phyloP scores from a whole-genome alignment of 2,888 invertebrate species.

The Cistogaster globosa region DNA sequence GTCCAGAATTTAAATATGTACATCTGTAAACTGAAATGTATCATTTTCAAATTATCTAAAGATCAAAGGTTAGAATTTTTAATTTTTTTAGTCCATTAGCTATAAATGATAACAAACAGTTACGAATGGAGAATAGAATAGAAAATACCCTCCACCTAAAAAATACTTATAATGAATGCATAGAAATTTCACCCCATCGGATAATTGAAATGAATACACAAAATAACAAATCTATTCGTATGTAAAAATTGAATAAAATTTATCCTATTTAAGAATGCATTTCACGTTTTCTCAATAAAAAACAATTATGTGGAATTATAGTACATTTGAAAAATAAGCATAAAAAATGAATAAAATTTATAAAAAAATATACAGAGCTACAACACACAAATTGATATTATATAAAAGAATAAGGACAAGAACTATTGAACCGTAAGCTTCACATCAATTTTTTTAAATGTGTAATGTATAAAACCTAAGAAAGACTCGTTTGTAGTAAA shows the following conservation, averaged over 20 bases:
- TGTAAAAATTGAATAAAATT: conserved; percentile 14
- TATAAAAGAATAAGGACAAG: background rate
- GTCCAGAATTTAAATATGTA: conserved; percentile 13
- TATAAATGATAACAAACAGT: conserved; percentile 33
- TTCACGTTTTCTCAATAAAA: conserved; percentile 64
- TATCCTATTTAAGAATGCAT: conserved; percentile 47
- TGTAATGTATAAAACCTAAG: no score
- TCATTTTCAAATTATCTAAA: conserved; percentile 56
- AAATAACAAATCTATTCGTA: background rate
- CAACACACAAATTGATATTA: background rate
- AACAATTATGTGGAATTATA: conserved; percentile 62
- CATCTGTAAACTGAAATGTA: conserved; percentile 34
- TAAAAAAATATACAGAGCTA: conserved; percentile 7
- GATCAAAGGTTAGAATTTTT: conserved; percentile 56
- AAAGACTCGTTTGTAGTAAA: no score
- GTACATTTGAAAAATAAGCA: conserved; percentile 39
- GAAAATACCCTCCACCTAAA: conserved; percentile 35
- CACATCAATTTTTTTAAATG: no score
- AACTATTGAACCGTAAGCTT: conserved; percentile 43
- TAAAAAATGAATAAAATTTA: conserved; percentile 26
- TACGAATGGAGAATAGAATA: conserved; percentile 24
- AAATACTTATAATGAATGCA: background rate
- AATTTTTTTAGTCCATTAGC: conserved; percentile 53
- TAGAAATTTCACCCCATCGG: conserved; percentile 29
- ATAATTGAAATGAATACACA: background rate